Base-by-base conservation (phyloP, 2,888 invertebrate species). In the Chaetogeoica ovagalla region DNA sequence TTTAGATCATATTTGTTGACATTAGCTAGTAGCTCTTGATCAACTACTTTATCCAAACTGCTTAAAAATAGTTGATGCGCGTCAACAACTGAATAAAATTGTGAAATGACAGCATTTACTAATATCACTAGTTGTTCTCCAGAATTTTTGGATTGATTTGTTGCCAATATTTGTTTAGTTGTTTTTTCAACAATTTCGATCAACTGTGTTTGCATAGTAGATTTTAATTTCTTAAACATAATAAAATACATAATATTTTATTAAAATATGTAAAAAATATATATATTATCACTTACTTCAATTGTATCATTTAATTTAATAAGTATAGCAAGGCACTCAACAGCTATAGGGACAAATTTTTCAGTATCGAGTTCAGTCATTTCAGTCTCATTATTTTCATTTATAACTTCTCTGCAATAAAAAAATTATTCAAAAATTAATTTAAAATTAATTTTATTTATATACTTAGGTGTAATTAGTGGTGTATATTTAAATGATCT, bases 251-350 rank as follows among this genome's bases (percentile, higher is more conserved):
- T 30, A 52, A 19, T 60, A 74, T 39, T 6, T 2, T 59, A 81
- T 63, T 15, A 30, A 48, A 13, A 23, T 23, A n/a, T 52, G 7
- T n/a, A 21, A 69, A 37, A 17, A 59, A 71, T 8, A 68, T 9
- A 30, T 13, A 57, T n/a, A 74, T 39, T 23, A 52, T 2, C 39
- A 81, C 85, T 84, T 86, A 93, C 93, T 88, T 95, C 94, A 59
- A 96, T 90, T 37, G 95, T 93, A 84, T 94, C 95, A 75, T 94
- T 93, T 84, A 96, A 88, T 86, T 94, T 94, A 74, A 93, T 92
- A 82, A 97, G 87, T 82, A 94, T 90, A 19, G 92, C 93, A 74
- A 97, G 89, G 82, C 96, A 95, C 85, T 96, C 95, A 0, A 96
- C 90, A 65, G 96, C 86, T 71, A 93, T 90, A 84, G 93, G 91